phyloP scores from a whole-genome alignment of 2,888 invertebrate species.

The Himalopsyche anomala region DNA sequence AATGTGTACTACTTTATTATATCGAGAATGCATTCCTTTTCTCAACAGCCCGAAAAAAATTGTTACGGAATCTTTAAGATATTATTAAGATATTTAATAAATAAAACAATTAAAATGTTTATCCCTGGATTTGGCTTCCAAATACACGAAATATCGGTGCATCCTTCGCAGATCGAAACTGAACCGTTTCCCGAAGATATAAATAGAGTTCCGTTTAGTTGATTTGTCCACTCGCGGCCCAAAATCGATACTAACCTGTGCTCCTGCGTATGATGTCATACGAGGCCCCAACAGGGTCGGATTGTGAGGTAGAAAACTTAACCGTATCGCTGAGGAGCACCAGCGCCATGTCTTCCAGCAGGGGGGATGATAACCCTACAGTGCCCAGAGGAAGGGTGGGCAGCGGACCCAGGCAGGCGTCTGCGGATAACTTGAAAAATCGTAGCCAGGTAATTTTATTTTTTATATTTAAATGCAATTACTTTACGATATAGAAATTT shows the following conservation, averaged over 20 bases:
- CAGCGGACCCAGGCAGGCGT: conserved; percentile 56
- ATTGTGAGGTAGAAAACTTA: conserved; percentile 56
- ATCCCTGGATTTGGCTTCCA: background rate
- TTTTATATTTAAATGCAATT: no score
- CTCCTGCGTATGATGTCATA: conserved; percentile 55
- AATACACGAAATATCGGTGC: background rate
- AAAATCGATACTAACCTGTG: conserved; percentile 2
- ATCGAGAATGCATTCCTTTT: no score
- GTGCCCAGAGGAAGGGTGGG: conserved; percentile 57
- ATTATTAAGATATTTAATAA: no score
- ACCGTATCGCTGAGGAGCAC: conserved; percentile 49
- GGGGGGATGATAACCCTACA: conserved; percentile 26
- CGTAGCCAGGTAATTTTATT: conserved; percentile 45
- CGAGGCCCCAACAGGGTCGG: conserved; percentile 53
- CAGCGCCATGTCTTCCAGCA: conserved; percentile 44
- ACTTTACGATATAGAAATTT: no score
- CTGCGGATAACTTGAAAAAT: conserved; percentile 58
- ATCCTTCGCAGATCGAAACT: conserved; percentile 7
- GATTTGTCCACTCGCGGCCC: conserved; percentile 25
- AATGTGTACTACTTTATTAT: no score
- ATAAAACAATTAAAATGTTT: background rate
- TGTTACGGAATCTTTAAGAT: no score
- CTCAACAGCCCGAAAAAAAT: no score
- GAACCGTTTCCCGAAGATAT: conserved; percentile 20
- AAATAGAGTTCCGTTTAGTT: background rate